A percentile compares a stretch with the other conserved stretches of the same genome.
Conservation (phyloP, 1,140 invertebrate species). For the Hermatobates lingyangjiaoensis region DNA sequence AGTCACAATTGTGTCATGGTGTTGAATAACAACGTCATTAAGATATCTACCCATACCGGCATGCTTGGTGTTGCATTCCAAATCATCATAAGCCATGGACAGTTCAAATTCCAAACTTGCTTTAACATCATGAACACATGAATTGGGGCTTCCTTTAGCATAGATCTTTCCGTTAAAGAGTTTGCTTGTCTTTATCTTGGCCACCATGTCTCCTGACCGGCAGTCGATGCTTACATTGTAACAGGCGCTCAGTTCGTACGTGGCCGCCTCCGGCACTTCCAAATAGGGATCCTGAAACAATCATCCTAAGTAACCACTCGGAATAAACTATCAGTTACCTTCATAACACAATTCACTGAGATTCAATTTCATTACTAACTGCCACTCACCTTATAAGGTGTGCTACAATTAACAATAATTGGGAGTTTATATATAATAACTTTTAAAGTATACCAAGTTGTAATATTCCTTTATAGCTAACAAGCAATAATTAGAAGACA, state of each 20-base stretch:
- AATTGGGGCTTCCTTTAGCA: constrained; percentile 78
- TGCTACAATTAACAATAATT: too few relatives aligned
- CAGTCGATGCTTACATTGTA: constrained; percentile 90
- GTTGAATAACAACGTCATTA: constrained; percentile 80
- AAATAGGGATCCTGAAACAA: constrained; percentile 59
- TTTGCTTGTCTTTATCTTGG: constrained; percentile 75
- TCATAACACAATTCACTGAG: too few relatives aligned
- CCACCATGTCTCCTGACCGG: constrained; percentile 77
- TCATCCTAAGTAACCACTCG: too few relatives aligned
- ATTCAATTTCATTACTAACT: too few relatives aligned
- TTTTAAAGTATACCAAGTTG: too few relatives aligned
- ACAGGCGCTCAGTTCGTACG: constrained; percentile 80
- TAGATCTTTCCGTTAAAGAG: constrained; percentile 88
- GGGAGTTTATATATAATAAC: too few relatives aligned
- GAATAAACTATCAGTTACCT: too few relatives aligned
- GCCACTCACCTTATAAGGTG: too few relatives aligned
- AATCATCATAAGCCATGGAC: constrained; percentile 75
- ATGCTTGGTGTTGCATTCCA: constrained; percentile 74
- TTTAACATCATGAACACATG: constrained; percentile 70
- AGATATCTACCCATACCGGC: constrained; percentile 65
- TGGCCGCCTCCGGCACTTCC: constrained; percentile 69
- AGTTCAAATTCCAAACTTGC: constrained; percentile 70
- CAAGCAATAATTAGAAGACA: too few relatives aligned
- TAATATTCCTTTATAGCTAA: too few relatives aligned
- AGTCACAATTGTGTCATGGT: constrained; percentile 87